phyloP scores from a whole-genome alignment of 53 echinoderm and acorn worm genomes.

The Arbacia lixula region DNA sequence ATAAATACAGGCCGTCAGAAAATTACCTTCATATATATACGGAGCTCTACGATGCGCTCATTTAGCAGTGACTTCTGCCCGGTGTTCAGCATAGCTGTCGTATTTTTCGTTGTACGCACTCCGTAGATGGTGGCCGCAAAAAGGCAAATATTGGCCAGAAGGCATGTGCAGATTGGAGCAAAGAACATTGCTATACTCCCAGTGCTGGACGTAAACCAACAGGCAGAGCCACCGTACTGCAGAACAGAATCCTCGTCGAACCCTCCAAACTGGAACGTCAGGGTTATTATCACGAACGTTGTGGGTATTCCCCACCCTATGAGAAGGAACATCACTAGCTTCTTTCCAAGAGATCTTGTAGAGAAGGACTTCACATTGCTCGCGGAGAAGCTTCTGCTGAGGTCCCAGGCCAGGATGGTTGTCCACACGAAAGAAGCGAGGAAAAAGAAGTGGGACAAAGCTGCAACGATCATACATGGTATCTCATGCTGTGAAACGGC shows the following conservation, averaged over 20 bases:
- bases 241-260: constrained; percentile 38
- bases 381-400: constrained; percentile 59
- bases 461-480: constrained; percentile 60
- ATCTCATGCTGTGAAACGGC: neutral
- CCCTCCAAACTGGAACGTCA: constrained; percentile 60
- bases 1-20: too few relatives aligned
- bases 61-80: neutral
- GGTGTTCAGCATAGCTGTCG: neutral
- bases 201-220: constrained; percentile 60
- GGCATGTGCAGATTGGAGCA: constrained; percentile 42
- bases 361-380: constrained; percentile 1
- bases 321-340: constrained; percentile 6
- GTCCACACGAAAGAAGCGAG: constrained; percentile 72
- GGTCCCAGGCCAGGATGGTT: constrained; percentile 66
- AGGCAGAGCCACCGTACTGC: constrained; percentile 49
- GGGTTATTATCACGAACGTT: constrained; percentile 49
- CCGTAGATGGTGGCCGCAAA: constrained; percentile 58
- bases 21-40: constrained; percentile 35
- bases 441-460: constrained; percentile 73
- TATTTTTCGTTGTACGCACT: constrained; percentile 35
- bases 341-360: neutral
- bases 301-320: constrained; percentile 55
- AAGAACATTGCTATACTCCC: constrained; percentile 60
- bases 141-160: constrained; percentile 52
- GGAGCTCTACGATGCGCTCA: neutral